Conservation (phyloP, 2,888 invertebrate species). For the Chymomyza caudatula region DNA sequence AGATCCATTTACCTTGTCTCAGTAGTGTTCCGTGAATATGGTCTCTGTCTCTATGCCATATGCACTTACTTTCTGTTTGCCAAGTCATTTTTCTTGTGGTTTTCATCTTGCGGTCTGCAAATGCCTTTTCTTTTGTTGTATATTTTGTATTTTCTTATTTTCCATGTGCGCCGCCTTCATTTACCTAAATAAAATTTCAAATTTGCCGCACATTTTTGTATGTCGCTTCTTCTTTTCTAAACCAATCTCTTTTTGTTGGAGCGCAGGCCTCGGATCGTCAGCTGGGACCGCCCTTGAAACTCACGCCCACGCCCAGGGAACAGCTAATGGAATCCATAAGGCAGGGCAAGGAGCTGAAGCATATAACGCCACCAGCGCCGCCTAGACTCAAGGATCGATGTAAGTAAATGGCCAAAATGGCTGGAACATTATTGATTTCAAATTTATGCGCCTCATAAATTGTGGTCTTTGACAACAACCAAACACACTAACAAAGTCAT, state of each 20-base stretch:
- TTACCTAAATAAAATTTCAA: background rate
- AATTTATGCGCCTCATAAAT: conserved; percentile 58
- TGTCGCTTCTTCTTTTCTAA: background rate
- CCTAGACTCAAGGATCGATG: conserved; percentile 80
- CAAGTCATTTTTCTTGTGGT: conserved; percentile 3
- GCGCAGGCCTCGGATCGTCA: conserved; percentile 91
- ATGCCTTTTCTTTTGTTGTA: conserved; percentile 1
- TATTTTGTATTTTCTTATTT: background rate
- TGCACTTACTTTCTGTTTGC: conserved; percentile 1
- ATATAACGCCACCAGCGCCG: conserved; percentile 75
- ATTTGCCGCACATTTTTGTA: background rate
- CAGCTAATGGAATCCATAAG: conserved; percentile 92
- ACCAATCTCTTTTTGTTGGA: too few species aligned
- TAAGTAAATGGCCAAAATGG: conserved; percentile 76
- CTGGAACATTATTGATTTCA: conserved; percentile 26
- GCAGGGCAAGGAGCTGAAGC: conserved; percentile 84
- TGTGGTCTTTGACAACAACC: conserved; percentile 36
- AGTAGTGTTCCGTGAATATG: background rate
- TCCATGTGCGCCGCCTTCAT: background rate
- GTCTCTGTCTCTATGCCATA: background rate
- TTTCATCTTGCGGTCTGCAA: background rate
- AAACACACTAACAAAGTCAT: background rate
- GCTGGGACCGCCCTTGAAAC: conserved; percentile 86
- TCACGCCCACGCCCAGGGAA: conserved; percentile 88
- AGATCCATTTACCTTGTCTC: background rate